Evolutionary conservation across 2,888 invertebrate species (phyloP), one percentile per base, ranked within the genome.

Genomic region (Agrochola lota): DNA sequence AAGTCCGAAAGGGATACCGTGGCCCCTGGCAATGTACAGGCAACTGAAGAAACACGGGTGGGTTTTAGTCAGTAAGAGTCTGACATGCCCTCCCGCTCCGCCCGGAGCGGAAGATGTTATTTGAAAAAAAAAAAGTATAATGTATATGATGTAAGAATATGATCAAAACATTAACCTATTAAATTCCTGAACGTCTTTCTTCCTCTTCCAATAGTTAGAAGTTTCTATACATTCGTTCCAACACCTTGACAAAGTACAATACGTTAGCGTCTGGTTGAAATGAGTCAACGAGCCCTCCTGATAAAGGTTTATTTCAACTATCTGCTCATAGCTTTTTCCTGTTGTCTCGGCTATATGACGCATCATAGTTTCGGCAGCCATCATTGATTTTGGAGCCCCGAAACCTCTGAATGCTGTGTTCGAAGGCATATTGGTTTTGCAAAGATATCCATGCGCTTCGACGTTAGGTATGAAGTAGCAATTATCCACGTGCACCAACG

Each of bases 331-430:
- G 85, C 97, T 97, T 87, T 97, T 97, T 0, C 97, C 96, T 55
- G 99, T 95, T 78, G 96, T 97, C 49, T 97, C 96, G 0, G 99
- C 98, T 57, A 99, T 97, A 85, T 98, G 97, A 83, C 98, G 97
- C 66, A 99, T 97, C 90, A 98, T 97, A 81, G 96, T 97, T 94
- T 99, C 99, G 0, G 97, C 98, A 15, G 98, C 97, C 89, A 98
- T 97, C 99, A 99, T 99, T 9, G 98, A 98, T 93, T 99, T 98
- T 0, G 99, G 99, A 0, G 98, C 98, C 3, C 99, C 99, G 91
- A 99, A 99, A 3, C 99, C 99, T 90, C 99, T 97, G 91, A 99
- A 99, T 0, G 99, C 99, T 0, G 99, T 99, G 92, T 99, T 99
- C 0, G 99, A 98, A 0, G 99, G 98, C 85, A 98, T 94, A 95